Evolutionary conservation across 2,888 invertebrate species (phyloP).

Genomic region (Nymphalis urticae): DNA sequence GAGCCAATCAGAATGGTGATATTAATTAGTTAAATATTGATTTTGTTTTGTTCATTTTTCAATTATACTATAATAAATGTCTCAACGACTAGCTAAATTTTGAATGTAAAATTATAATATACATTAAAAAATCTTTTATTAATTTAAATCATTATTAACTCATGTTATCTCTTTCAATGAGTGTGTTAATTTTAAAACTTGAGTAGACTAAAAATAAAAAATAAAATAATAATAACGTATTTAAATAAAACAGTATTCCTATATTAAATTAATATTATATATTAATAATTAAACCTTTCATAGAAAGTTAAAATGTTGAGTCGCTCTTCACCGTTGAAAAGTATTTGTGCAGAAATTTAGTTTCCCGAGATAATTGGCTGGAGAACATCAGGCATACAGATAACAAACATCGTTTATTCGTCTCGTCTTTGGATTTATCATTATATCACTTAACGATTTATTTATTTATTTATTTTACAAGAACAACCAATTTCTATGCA

Average conservation of each 20-base stretch:
- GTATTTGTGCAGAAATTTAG: slow-evolving; percentile 33
- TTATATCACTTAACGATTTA: slow-evolving; percentile 11
- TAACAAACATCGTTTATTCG: slow-evolving; percentile 10
- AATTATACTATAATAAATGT: too few species aligned
- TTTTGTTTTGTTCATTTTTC: too few species aligned
- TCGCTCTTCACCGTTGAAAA: slow-evolving; percentile 29
- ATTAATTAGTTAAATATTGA: too few species aligned
- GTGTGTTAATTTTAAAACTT: too few species aligned
- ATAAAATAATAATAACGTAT: background rate
- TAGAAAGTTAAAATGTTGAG: slow-evolving; percentile 26
- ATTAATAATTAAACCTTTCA: slow-evolving; percentile 20
- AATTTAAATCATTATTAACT: too few species aligned
- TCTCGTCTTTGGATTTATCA: slow-evolving; percentile 11
- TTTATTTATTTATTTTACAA: too few species aligned
- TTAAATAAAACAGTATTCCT: background rate
- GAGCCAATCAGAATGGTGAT: too few species aligned
- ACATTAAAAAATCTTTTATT: too few species aligned
- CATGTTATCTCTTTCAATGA: too few species aligned
- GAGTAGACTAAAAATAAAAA: too few species aligned
- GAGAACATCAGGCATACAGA: slow-evolving; percentile 20
- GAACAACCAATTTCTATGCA: background rate
- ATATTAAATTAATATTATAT: slow-evolving; percentile 17
- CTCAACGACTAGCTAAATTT: too few species aligned
- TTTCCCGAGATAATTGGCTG: slow-evolving; percentile 31
- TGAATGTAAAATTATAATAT: too few species aligned